Base-by-base conservation (phyloP, 1,140 invertebrate genomes). In the Pissodes strobi region DNA sequence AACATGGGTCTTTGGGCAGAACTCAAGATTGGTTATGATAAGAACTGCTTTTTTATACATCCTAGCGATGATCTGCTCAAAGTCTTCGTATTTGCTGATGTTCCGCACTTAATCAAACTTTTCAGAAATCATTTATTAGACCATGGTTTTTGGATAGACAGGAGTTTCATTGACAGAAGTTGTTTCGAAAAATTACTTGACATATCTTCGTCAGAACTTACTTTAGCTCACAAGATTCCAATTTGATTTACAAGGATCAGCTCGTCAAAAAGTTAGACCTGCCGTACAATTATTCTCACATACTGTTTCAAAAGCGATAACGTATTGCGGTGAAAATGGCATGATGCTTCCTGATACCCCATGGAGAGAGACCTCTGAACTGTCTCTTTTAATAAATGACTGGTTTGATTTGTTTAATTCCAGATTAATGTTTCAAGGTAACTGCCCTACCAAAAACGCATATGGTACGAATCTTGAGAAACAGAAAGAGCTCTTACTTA, bases 71-170 rank as follows among this genome's bases (percentile, higher is more conserved):
- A n/a, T n/a, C n/a, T n/a, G n/a, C n/a, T n/a, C n/a, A n/a, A n/a
- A n/a, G n/a, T n/a, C n/a, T n/a, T n/a, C n/a, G 49, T 52, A 43
- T 61, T 66, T 61, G 57, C 43, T n/a, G 56, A 66, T 23, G 43
- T 27, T 15, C 56, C 64, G 27, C 57, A 66, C 41, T 23, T 61
- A 48, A 61, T 61, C 9, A 66, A 66, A 22, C 34, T 52, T 48
- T 2, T 22, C 8, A 4, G 45, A 18, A 48, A 48, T 22, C 45
- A 48, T 22, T 3, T 48, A 18, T 9, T 48, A 6, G 45, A 48
- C 15, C 3, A 23, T 8, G 45, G 45, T 8, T 18, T 22, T 48
- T 17, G 15, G 6, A 41, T 41, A 9, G 39, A 12, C 6, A 13
- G 15, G 15, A 15, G 4, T 9, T 9, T 5, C 8, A 15, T 41